phyloP scores from a whole-genome alignment of 1,140 invertebrate genomes.

The Sycobia sp. region DNA sequence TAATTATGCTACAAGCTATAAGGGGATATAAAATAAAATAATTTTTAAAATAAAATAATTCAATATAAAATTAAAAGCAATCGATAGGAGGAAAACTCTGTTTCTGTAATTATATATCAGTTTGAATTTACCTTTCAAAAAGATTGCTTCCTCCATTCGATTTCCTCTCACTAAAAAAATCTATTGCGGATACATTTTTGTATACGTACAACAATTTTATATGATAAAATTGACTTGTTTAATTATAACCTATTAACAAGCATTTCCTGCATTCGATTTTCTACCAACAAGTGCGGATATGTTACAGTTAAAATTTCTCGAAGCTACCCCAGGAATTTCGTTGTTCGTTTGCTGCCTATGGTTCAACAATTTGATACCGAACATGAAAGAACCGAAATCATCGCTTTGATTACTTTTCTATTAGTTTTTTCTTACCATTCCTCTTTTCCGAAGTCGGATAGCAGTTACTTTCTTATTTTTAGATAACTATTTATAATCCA shows the following conservation, averaged over 20 bases:
- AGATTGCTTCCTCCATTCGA: slow-evolving; percentile 1
- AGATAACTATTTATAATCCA: background rate
- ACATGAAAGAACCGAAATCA: background rate
- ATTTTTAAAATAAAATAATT: too few species aligned
- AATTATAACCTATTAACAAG: slow-evolving; percentile 38
- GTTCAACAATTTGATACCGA: slow-evolving; percentile 1
- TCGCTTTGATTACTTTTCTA: background rate
- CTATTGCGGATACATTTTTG: slow-evolving; percentile 27
- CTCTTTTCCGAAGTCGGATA: background rate
- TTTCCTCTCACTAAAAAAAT: slow-evolving; percentile 5
- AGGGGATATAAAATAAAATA: too few species aligned
- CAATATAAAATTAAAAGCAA: too few species aligned
- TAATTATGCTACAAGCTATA: too few species aligned
- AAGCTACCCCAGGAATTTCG: slow-evolving; percentile 25
- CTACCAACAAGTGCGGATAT: too few species aligned
- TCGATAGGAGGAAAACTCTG: too few species aligned
- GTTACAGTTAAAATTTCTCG: too few species aligned
- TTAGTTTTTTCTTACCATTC: background rate
- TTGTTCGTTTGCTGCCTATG: background rate
- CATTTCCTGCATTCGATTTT: slow-evolving; percentile 20
- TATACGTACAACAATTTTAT: slow-evolving; percentile 39
- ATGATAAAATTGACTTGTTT: slow-evolving; percentile 40
- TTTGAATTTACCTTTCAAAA: background rate
- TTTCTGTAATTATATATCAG: too few species aligned
- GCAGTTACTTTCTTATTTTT: slow-evolving; percentile 5